Evolutionary conservation across 2,113 vertebrate species (phyloP).

Genomic region (Nesogale talazaci): DNA sequence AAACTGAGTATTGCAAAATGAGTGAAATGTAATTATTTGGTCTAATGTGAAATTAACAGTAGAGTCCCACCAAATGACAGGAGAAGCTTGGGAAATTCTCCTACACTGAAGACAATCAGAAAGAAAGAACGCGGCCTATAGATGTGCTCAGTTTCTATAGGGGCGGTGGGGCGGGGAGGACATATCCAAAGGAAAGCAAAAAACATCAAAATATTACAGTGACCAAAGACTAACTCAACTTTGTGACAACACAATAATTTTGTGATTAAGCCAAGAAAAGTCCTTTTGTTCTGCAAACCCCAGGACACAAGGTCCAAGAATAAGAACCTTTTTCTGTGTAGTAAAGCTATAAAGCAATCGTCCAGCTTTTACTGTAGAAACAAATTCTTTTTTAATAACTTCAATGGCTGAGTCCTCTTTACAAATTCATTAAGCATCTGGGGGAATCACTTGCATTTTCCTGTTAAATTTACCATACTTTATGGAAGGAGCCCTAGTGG

Average conservation of each 20-base stretch:
- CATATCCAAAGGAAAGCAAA: not conserved
- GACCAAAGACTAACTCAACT: not conserved
- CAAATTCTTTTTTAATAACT: constrained; percentile 10
- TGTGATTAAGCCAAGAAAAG: constrained; percentile 11
- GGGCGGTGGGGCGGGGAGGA: not conserved
- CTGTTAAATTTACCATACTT: constrained; percentile 43
- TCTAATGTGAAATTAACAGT: not conserved
- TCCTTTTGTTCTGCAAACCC: not conserved
- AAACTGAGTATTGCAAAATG: constrained; percentile 13
- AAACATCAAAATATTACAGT: not conserved
- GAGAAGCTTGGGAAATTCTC: not conserved
- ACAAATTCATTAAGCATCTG: constrained; percentile 29
- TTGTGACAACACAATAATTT: not conserved
- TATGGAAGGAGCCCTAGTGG: not conserved
- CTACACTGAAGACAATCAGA: not conserved
- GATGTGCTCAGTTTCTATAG: not conserved
- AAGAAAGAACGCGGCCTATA: not conserved
- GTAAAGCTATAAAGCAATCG: not conserved
- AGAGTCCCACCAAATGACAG: not conserved
- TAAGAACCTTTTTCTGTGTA: not conserved
- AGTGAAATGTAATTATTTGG: not conserved
- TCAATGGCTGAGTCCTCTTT: not conserved
- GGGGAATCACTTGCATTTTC: constrained; percentile 31
- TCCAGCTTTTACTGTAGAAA: constrained; percentile 14
- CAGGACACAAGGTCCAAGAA: not conserved